These are phyloP conservation scores for Himalopsyche phryganea DNA, from an alignment of 1,140 invertebrate genomes.

Conservation along the genomic window DNA sequence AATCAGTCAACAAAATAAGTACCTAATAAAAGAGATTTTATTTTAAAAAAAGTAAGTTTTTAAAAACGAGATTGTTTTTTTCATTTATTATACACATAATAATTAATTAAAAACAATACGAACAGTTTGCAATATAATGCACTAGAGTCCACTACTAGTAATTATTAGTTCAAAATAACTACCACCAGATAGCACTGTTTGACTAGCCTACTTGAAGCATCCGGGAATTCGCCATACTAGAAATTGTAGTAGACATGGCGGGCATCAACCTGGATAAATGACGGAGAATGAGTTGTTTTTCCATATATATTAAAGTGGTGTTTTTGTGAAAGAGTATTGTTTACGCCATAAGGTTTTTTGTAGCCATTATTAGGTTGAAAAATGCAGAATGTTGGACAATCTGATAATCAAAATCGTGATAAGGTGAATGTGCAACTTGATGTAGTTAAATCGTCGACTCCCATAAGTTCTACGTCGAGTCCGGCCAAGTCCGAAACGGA, in stretches of 20 bases:
- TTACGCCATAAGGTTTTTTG: slow-evolving; percentile 34
- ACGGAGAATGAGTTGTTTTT: slow-evolving; percentile 49
- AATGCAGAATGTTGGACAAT: slow-evolving; percentile 86
- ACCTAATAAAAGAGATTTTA: too few species aligned
- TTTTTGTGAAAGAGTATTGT: slow-evolving; percentile 27
- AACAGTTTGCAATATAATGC: too few species aligned
- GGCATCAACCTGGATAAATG: slow-evolving; percentile 68
- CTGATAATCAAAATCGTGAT: slow-evolving; percentile 75
- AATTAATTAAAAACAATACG: too few species aligned
- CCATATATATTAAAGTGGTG: slow-evolving; percentile 38
- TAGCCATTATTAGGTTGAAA: slow-evolving; percentile 47
- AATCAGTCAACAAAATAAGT: too few species aligned
- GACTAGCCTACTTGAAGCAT: slow-evolving; percentile 55
- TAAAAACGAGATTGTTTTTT: too few species aligned
- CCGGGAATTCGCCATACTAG: slow-evolving; percentile 49
- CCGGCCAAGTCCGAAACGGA: slow-evolving; percentile 75
- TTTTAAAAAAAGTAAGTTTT: too few species aligned
- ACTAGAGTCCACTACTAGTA: too few species aligned
- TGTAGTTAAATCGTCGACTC: slow-evolving; percentile 56
- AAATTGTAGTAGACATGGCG: slow-evolving; percentile 66
- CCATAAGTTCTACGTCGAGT: slow-evolving; percentile 54
- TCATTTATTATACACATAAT: too few species aligned
- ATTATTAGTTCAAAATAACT: neutral
- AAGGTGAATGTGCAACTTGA: slow-evolving; percentile 60
- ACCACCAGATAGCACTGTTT: slow-evolving; percentile 51